A percentile compares a stretch with the other conserved stretches of the same genome.
These are phyloP conservation scores for Acheta domesticus DNA, from an alignment of 2,888 invertebrate species.

Conservation along the genomic window DNA sequence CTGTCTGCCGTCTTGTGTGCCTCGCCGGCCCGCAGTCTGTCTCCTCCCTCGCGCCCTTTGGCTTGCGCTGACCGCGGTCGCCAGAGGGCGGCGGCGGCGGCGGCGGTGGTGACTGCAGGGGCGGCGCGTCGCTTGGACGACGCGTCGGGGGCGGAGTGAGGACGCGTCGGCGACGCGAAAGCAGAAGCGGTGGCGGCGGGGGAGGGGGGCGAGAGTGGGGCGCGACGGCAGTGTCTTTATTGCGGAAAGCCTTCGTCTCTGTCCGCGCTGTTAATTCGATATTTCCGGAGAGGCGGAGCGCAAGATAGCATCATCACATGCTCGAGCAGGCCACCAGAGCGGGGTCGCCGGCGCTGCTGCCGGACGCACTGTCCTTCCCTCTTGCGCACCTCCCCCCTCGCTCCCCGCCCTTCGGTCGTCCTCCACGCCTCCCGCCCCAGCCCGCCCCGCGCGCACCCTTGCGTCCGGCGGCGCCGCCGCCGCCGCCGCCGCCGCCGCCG, in stretches of 20 bases:
- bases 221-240: neutral
- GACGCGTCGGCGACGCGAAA: neutral
- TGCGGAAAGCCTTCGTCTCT: constrained; percentile 18
- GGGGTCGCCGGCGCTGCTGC: neutral
- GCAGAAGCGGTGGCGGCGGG: too few relatives aligned
- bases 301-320: constrained; percentile 33
- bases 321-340: constrained; percentile 22
- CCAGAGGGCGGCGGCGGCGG: too few relatives aligned
- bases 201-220: neutral
- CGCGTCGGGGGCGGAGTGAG: neutral
- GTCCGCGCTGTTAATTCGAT: constrained; percentile 28
- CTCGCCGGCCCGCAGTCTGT: too few relatives aligned
- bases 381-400: too few relatives aligned
- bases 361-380: too few relatives aligned
- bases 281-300: constrained; percentile 35
- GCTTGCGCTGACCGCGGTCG: too few relatives aligned
- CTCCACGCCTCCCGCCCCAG: neutral
- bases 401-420: too few relatives aligned
- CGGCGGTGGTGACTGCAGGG: too few relatives aligned
- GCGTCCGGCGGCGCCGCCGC: neutral
- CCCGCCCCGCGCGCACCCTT: neutral
- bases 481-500: neutral
- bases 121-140: neutral
- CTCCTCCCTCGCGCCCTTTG: too few relatives aligned
- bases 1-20: too few relatives aligned